Evolutionary conservation across 53 echinoderm and acorn worm species (phyloP), one percentile per base, ranked within the genome.

Genomic region (Arbacia lixula): DNA sequence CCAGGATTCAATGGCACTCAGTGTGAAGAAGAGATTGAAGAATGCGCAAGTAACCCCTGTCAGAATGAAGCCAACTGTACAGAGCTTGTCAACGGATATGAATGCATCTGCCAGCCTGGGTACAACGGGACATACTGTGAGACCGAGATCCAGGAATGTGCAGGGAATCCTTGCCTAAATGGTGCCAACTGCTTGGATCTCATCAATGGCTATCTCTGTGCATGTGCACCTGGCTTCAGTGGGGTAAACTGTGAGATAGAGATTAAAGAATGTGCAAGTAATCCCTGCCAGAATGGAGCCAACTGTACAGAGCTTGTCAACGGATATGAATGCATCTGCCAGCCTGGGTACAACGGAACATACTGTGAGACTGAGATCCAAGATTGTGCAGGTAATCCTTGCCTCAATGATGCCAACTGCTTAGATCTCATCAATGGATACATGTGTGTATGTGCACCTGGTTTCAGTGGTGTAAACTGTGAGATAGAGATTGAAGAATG

Each of bases 1-100:
- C 31, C 35, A n/a, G 77, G 94, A 20, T 94, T 60, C 37, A 86
- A 46, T 19, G 94, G 94, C n/a, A 73, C 72, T 6, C 62, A 91
- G 50, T 94, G 94, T 83, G 72, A 68, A 38, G 84, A 50, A 10
- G 90, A 94, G 16, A 81, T 94, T 25, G 40, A 86, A 68, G 95
- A 94, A 36, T 94, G 95, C 17, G 54, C 60, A 20, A 92, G 89
- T 75, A 72, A 66, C 60, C 91, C 87, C 1, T 95, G 95, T 62
- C 90, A 85, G 66, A 87, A 95, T 85, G 90, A 91, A 26, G 92
- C 80, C 19, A 33, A 49, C 19, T 95, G 95, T 56, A 24, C 87
- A 12, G 91, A 91, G 39, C 74, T 82, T 12, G 49, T 80, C 10
- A 72, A 50, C 17, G 75, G 52, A 0, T 95, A 85, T 60, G 42